phyloP scores from a whole-genome alignment of 2,113 vertebrate species.

The Scalopus aquaticus region DNA sequence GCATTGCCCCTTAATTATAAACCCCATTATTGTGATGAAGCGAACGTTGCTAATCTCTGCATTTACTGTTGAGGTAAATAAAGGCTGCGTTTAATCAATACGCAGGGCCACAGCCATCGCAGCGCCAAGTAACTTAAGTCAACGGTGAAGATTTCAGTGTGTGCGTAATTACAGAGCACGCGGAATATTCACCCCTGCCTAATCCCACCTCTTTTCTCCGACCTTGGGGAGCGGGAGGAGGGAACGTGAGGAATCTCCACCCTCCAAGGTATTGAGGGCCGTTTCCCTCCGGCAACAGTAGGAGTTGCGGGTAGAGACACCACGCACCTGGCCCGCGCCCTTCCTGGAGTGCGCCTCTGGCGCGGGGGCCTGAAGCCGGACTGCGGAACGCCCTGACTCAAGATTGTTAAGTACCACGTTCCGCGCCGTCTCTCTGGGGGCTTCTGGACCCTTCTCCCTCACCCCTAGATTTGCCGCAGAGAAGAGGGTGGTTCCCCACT shows the following conservation, averaged over 20 bases:
- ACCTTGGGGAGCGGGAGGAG: slow-evolving; percentile 44
- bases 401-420: background rate
- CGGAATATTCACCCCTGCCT: slow-evolving; percentile 77
- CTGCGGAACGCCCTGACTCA: background rate
- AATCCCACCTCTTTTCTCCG: slow-evolving; percentile 74
- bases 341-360: background rate
- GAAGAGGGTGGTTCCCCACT: background rate
- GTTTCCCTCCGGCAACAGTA: background rate
- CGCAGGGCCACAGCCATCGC: slow-evolving; percentile 75
- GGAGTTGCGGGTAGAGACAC: background rate
- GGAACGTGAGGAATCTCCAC: slow-evolving; percentile 11
- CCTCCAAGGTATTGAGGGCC: background rate
- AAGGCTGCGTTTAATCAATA: slow-evolving; percentile 87
- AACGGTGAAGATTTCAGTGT: slow-evolving; percentile 84
- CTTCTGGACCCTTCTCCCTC: background rate
- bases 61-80: slow-evolving; percentile 86
- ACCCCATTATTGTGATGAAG: slow-evolving; percentile 84
- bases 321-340: background rate
- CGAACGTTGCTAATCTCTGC: slow-evolving; percentile 86
- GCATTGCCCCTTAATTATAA: slow-evolving; percentile 83
- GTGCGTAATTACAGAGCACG: slow-evolving; percentile 84
- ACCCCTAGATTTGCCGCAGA: background rate
- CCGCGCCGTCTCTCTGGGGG: background rate
- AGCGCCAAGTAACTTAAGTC: slow-evolving; percentile 86
- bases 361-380: background rate